Percentiles rank a stretch among this genome's conserved stretches.
Evolutionary conservation across 1,140 invertebrate species (phyloP).

Genomic region (Limonius californicus): DNA sequence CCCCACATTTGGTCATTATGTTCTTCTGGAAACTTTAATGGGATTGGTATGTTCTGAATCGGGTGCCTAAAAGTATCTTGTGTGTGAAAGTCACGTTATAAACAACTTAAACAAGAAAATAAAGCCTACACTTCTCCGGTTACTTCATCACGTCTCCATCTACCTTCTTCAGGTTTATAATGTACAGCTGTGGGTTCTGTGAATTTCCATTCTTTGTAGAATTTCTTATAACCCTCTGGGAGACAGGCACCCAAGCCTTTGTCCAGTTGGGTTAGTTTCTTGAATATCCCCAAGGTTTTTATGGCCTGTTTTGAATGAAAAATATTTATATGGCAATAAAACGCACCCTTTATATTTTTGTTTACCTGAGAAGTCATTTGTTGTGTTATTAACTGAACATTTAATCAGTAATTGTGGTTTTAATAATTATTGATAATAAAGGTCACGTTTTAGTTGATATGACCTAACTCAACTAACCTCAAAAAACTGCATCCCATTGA

Average conservation of each 20-base stretch:
- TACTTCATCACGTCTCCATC: constrained; percentile 68
- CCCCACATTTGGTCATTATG: constrained; percentile 89
- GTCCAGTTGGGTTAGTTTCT: constrained; percentile 36
- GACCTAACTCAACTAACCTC: too few relatives aligned
- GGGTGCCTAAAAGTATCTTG: constrained; percentile 49
- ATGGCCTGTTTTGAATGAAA: constrained; percentile 20
- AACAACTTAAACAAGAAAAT: neutral
- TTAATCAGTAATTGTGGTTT: too few relatives aligned
- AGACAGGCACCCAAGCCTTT: constrained; percentile 57
- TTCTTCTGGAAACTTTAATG: constrained; percentile 74
- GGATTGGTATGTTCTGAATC: constrained; percentile 76
- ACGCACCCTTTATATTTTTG: too few relatives aligned
- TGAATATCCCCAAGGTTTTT: constrained; percentile 36
- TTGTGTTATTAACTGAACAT: too few relatives aligned
- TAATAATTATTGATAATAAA: too few relatives aligned
- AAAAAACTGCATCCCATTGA: too few relatives aligned
- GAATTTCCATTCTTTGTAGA: constrained; percentile 81
- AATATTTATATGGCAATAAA: neutral
- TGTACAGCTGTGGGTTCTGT: constrained; percentile 76
- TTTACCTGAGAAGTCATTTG: too few relatives aligned
- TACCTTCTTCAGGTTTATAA: constrained; percentile 70
- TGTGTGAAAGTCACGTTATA: too few relatives aligned
- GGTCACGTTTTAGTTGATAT: too few relatives aligned
- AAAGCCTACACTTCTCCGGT: constrained; percentile 66
- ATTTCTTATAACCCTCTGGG: constrained; percentile 83